Evolutionary conservation across 1,140 invertebrate genomes (phyloP), one percentile per base, ranked within the genome.

Genomic region (Vanessa atalanta): DNA sequence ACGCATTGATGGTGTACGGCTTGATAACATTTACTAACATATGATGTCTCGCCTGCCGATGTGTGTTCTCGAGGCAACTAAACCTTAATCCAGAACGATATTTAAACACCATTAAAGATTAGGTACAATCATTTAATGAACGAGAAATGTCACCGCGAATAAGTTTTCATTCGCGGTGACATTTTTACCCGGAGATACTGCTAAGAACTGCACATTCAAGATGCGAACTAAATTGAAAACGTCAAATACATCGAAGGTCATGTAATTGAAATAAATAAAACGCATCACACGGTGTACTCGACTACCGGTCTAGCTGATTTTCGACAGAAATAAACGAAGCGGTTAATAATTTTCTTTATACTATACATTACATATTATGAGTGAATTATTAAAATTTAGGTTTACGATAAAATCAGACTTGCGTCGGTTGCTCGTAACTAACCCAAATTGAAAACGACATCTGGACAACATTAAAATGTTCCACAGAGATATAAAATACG

Each of bases 401-500:
- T n/a, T 61, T 61, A 61, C 57, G 31, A 31, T 61, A 37, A 12
- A 26, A 61, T 61, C 57, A n/a, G 6, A 31, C 23, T 8, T 31
- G 23, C 57, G 13, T 57, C 8, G 2, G 26, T 37, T 37, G 57
- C 31, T 61, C 57, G 31, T 61, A 61, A 61, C 14, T 26, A 26
- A 57, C 20, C 8, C 20, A 57, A 57, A 26, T 57, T 57, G 55
- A 57, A 57, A 13, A 61, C 57, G 57, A 61, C 57, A 61, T 61
- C 26, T 37, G 57, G 13, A 61, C 57, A 14, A 15, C 15, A 61
- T 37, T 31, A 37, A 43, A n/a, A 61, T 37, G 57, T 61, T 26
- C 9, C 57, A 61, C 14, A 61, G 12, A 5, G 26, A 23, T 15
- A 15, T 31, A 13, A 43, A 5, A 3, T 57, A 57, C 11, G 14